Conservation (phyloP, 2,797 vertebrate species). For the Gymnocypris eckloni region DNA sequence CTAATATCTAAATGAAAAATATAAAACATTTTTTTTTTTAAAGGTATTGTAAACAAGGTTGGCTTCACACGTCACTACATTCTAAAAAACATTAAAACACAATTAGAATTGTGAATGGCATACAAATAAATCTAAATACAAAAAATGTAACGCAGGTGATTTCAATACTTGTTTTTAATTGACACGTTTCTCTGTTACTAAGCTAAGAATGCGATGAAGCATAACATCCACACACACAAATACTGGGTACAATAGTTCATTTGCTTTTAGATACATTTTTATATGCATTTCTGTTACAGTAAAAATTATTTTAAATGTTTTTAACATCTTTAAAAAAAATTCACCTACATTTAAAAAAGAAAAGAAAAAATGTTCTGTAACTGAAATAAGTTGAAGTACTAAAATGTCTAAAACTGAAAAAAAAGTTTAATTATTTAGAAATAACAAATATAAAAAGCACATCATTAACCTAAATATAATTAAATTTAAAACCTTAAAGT, state of each 20-base stretch:
- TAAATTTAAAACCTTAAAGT: neutral
- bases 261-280: neutral
- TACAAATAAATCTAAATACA: neutral
- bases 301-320: too few relatives aligned
- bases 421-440: neutral
- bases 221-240: neutral
- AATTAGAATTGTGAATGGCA: neutral
- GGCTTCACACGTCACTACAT: neutral
- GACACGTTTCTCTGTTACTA: neutral
- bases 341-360: neutral
- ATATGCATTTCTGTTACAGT: neutral
- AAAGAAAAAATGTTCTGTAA: neutral
- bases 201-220: neutral
- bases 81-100: neutral
- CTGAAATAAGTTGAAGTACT: neutral
- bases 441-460: neutral
- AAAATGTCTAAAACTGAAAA: neutral
- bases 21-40: too few relatives aligned
- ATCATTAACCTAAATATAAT: neutral
- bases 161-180: neutral
- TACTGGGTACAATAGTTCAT: neutral
- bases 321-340: neutral
- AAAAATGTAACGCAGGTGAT: neutral
- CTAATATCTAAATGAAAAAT: neutral
- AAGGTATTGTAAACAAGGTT: neutral